These are phyloP conservation scores for Cephus rjabovi DNA, from an alignment of 2,888 invertebrate genomes.

Conservation along the genomic window DNA sequence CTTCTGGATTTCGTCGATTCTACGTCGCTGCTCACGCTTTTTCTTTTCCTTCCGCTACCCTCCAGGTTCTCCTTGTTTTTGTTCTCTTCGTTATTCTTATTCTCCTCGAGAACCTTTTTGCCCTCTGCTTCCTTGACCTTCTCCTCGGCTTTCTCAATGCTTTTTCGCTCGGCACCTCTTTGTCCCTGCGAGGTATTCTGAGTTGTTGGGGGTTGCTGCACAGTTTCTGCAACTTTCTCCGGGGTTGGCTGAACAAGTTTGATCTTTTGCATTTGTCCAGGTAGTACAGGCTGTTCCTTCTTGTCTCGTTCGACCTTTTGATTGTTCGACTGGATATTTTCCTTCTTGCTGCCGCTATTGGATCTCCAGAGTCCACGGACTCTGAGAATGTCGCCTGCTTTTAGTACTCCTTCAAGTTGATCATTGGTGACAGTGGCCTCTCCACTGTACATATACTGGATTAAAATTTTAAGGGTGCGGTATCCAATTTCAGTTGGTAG, in stretches of 20 bases:
- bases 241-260: conserved; percentile 56
- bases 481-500: conserved; percentile 85
- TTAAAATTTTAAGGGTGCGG: conserved; percentile 82
- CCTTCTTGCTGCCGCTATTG: conserved; percentile 56
- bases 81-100: conserved; percentile 50
- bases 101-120: conserved; percentile 51
- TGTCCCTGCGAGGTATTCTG: conserved; percentile 49
- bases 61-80: conserved; percentile 60
- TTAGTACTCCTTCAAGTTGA: conserved; percentile 82
- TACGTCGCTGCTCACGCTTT: conserved; percentile 51
- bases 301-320: conserved; percentile 71
- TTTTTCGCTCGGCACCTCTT: conserved; percentile 27
- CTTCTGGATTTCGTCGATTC: conserved; percentile 62
- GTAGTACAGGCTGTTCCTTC: conserved; percentile 49
- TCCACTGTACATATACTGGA: conserved; percentile 89
- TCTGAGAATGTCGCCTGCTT: conserved; percentile 85
- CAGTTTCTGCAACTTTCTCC: conserved; percentile 52
- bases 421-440: conserved; percentile 89
- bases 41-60: conserved; percentile 51
- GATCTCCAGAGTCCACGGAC: conserved; percentile 83
- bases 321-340: conserved; percentile 61
- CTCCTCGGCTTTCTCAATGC: conserved; percentile 21
- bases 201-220: conserved; percentile 35
- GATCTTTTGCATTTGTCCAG: conserved; percentile 62
- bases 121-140: conserved; percentile 34